A percentile compares a stretch with the other conserved stretches of the same genome.
Evolutionary conservation across 2,888 invertebrate species (phyloP).

Genomic region (Psylliodes chrysocephalus): DNA sequence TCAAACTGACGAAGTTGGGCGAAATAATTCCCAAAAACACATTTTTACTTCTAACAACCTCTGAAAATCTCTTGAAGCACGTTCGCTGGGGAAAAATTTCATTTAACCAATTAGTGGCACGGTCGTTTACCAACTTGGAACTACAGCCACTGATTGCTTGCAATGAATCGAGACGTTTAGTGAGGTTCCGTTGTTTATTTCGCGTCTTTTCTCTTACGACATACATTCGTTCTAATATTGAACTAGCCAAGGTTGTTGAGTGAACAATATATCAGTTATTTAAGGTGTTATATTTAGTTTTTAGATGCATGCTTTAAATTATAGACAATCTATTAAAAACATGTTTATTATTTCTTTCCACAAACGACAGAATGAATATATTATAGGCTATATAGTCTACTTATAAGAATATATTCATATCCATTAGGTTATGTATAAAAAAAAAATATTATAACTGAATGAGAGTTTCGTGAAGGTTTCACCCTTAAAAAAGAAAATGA

Average conservation of each 20-base stretch:
- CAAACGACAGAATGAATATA: too few relatives aligned
- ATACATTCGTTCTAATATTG: constrained; percentile 8
- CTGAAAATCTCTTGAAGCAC: constrained; percentile 33
- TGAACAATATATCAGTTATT: too few relatives aligned
- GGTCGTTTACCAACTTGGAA: constrained; percentile 40
- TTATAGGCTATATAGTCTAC: too few relatives aligned
- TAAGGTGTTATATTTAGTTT: too few relatives aligned
- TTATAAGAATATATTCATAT: too few relatives aligned
- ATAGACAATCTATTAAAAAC: too few relatives aligned
- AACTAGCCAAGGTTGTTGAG: neutral
- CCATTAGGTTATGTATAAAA: too few relatives aligned
- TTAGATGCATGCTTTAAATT: too few relatives aligned
- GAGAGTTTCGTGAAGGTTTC: too few relatives aligned
- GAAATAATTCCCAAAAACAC: constrained; percentile 31
- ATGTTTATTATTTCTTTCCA: too few relatives aligned
- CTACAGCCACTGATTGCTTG: constrained; percentile 42
- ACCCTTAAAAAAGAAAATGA: too few relatives aligned
- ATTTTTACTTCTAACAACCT: constrained; percentile 33
- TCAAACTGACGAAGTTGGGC: constrained; percentile 12
- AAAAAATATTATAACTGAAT: too few relatives aligned
- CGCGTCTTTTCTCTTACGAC: constrained; percentile 12
- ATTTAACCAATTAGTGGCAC: constrained; percentile 44
- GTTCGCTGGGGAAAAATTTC: constrained; percentile 42
- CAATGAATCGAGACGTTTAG: constrained; percentile 36
- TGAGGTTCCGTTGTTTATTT: constrained; percentile 33